These are phyloP conservation scores for Phylloscopus trochilus DNA, from an alignment of 2,113 vertebrate species.

Conservation along the genomic window DNA sequence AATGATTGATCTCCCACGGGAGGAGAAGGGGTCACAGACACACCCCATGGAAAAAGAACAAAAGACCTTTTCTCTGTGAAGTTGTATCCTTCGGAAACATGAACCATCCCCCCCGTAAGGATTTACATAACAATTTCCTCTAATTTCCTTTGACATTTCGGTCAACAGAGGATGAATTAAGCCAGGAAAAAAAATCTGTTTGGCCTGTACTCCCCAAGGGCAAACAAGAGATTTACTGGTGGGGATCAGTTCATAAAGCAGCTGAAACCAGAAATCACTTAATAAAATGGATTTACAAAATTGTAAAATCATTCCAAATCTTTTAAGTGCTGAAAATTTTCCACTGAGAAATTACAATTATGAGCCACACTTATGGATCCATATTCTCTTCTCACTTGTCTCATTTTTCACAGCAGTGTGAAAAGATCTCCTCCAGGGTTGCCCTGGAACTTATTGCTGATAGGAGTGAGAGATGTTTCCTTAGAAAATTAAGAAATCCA, in stretches of 20 bases:
- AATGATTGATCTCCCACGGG: not conserved
- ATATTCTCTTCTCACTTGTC: not conserved
- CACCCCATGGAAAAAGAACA: fast-evolving
- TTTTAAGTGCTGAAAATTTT: conserved; percentile 14
- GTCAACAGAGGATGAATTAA: conserved; percentile 51
- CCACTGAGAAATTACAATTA: conserved; percentile 26
- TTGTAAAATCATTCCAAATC: conserved; percentile 4
- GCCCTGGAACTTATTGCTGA: not conserved
- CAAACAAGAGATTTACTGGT: conserved; percentile 19
- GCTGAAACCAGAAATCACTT: conserved; percentile 33
- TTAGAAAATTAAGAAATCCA: not conserved
- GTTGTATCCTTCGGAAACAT: not conserved
- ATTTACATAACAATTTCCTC: conserved; percentile 49
- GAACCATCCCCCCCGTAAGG: not conserved
- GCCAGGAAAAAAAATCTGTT: conserved; percentile 13
- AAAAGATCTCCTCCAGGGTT: not conserved
- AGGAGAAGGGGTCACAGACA: not conserved
- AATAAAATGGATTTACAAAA: conserved; percentile 28
- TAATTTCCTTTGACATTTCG: conserved; percentile 68
- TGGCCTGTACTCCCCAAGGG: conserved; percentile 45
- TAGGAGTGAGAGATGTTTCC: not conserved
- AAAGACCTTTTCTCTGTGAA: not conserved
- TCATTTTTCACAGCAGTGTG: not conserved
- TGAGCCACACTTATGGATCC: not conserved
- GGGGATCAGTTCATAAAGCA: conserved; percentile 29